Base-by-base conservation (phyloP, 2,888 invertebrate species). In the Chironomus tentans region DNA sequence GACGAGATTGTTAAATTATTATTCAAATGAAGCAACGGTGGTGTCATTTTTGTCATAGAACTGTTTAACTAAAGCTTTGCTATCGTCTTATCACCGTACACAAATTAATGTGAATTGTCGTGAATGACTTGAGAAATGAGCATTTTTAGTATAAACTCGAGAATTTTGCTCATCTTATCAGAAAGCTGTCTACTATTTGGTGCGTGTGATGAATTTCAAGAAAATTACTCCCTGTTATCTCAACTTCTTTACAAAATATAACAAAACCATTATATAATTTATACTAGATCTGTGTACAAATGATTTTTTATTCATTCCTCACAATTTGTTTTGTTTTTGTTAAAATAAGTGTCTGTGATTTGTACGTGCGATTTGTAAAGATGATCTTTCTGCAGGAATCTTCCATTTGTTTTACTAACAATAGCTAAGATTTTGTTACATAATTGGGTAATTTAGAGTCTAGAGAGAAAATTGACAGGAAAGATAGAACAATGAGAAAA, bases 1-100 rank as follows among this genome's bases (percentile, higher is more conserved):
- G 85, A 80, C 0, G 90, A 90, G 80, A 91, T 88, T 72, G 84
- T 81, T 4, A 80, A 80, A 0, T 89, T 89, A 82, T 87, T 87
- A 80, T 86, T 88, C 61, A 91, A 82, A 70, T 47, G 48, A 48
- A 47, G 47, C 48, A 70, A 24, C 68, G 68, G 28, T 28, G 68
- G 65, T 38, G 38, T 38, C 38, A 38, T 38, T 65, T 18, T 10
- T 68, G 68, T 28, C 68, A 68, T 68, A 38, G 38, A 38, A 38
- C 10, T 38, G 38, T 68, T 68, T n/a, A 68, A 4, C 56, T 56
- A 56, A 18, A 56, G n/a, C 15, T 56, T 18, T 56, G 2, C 6
- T 56, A 56, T 4, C 4, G 65, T 65, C 65, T 65, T 65, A 65
- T 65, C 38, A 38, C 38, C 65, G 65, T 24, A 22, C 56, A 65